These are phyloP conservation scores for Accipiter cooperii DNA, from an alignment of 2,113 vertebrate genomes.

Conservation along the genomic window DNA sequence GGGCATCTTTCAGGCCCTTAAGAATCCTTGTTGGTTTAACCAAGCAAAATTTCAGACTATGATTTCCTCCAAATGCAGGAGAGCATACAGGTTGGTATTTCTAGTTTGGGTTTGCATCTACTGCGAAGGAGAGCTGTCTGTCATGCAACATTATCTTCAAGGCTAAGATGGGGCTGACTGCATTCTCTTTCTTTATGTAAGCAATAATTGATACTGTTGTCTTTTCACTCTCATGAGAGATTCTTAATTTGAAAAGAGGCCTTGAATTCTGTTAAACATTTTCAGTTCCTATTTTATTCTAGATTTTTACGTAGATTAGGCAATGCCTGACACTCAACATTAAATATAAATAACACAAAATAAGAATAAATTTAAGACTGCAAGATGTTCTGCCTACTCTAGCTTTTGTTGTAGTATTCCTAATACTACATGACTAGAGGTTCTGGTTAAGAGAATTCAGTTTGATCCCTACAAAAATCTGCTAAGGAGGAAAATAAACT, in stretches of 20 bases:
- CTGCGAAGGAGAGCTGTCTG: background rate
- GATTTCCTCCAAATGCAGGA: background rate
- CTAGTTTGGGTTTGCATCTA: background rate
- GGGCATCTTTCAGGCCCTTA: background rate
- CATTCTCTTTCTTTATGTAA: background rate
- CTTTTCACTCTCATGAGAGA: background rate
- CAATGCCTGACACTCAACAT: background rate
- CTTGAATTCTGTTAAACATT: slow-evolving; percentile 30
- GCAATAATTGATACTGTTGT: background rate
- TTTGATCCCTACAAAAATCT: background rate
- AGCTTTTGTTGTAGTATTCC: background rate
- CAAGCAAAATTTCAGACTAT: background rate
- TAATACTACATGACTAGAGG: background rate
- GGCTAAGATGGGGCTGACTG: background rate
- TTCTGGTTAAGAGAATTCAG: background rate
- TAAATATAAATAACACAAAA: slow-evolving; percentile 5
- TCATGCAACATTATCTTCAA: background rate
- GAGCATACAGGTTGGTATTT: background rate
- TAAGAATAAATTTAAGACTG: slow-evolving; percentile 12
- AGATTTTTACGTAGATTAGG: background rate
- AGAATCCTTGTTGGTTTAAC: background rate
- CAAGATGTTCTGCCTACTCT: background rate
- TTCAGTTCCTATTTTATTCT: slow-evolving; percentile 3
- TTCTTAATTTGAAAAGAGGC: slow-evolving; percentile 10
- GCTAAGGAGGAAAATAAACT: background rate